A percentile compares a stretch with the other conserved stretches of the same genome.
phyloP scores from a whole-genome alignment of 92 coral and sea anemone species.

The Virgularia gustaviana region DNA sequence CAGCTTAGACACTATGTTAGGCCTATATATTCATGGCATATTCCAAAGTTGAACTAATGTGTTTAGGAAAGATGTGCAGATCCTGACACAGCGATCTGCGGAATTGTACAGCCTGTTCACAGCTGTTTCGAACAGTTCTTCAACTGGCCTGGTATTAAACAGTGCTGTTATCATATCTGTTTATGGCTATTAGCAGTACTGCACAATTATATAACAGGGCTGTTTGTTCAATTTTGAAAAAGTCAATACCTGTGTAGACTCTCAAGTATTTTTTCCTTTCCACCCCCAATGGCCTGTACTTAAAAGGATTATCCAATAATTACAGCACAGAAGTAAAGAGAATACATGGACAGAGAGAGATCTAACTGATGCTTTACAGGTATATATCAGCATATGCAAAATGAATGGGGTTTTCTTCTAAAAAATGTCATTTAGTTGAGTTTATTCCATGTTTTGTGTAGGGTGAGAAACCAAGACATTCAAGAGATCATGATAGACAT shows the following conservation, averaged over 20 bases:
- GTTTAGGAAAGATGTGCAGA: no score
- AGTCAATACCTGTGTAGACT: no score
- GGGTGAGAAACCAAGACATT: constrained; percentile 59
- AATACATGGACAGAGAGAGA: constrained; percentile 98
- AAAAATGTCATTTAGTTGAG: neutral
- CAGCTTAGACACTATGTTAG: no score
- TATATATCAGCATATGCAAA: constrained; percentile 13
- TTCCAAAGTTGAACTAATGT: no score
- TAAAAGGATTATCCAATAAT: no score
- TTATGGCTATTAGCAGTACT: no score
- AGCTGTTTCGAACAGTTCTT: neutral
- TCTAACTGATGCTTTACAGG: constrained; percentile 83
- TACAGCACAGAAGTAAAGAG: constrained; percentile 84
- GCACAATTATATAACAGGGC: no score
- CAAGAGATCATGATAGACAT: constrained; percentile 61
- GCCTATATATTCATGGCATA: no score
- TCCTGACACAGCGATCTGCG: neutral
- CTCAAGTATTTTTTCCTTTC: no score
- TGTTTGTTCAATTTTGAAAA: no score
- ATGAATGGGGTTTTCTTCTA: neutral
- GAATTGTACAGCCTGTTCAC: neutral
- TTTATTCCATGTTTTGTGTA: neutral
- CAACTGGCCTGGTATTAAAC: no score
- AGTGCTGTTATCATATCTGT: no score
- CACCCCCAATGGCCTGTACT: neutral